Evolutionary conservation across 2,888 invertebrate genomes (phyloP).

Genomic region (Sarcophaga subvicina): DNA sequence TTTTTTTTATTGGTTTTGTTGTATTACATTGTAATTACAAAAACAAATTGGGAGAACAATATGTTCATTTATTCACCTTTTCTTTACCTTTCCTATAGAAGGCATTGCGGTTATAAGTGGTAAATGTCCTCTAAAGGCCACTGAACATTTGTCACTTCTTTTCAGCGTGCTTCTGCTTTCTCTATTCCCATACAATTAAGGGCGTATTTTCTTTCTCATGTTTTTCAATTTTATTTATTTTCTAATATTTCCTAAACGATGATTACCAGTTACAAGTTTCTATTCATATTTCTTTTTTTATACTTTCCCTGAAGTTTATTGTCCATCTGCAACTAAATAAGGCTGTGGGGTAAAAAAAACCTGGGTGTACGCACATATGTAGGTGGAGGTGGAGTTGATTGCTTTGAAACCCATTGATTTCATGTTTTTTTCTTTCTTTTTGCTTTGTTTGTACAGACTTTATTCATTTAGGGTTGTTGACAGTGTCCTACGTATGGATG

Average conservation of each 20-base stretch:
- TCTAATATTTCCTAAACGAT: slow-evolving; percentile 11
- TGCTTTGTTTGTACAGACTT: slow-evolving; percentile 4
- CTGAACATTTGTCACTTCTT: slow-evolving; percentile 47
- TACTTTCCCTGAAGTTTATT: slow-evolving; percentile 41
- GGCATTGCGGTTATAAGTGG: not conserved
- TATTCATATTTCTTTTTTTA: slow-evolving; percentile 26
- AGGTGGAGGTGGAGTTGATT: not conserved
- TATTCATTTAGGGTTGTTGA: slow-evolving; percentile 63
- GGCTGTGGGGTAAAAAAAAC: not conserved
- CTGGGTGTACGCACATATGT: too few relatives aligned
- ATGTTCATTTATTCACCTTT: slow-evolving; percentile 17
- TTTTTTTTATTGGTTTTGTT: not conserved
- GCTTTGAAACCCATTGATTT: slow-evolving; percentile 52
- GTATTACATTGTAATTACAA: not conserved
- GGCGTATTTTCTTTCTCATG: slow-evolving; percentile 47
- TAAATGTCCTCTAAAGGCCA: slow-evolving; percentile 15
- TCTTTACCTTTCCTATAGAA: slow-evolving; percentile 2
- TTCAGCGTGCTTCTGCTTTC: not conserved
- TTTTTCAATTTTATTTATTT: slow-evolving; percentile 2
- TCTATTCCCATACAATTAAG: slow-evolving; percentile 37
- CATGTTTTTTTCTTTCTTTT: slow-evolving; percentile 18
- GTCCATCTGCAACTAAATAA: too few relatives aligned
- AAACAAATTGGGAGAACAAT: not conserved
- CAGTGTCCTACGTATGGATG: slow-evolving; percentile 7
- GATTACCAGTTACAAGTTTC: slow-evolving; percentile 58